These are phyloP conservation scores for Heliconius congener DNA, from an alignment of 1,140 invertebrate species.

Conservation along the genomic window DNA sequence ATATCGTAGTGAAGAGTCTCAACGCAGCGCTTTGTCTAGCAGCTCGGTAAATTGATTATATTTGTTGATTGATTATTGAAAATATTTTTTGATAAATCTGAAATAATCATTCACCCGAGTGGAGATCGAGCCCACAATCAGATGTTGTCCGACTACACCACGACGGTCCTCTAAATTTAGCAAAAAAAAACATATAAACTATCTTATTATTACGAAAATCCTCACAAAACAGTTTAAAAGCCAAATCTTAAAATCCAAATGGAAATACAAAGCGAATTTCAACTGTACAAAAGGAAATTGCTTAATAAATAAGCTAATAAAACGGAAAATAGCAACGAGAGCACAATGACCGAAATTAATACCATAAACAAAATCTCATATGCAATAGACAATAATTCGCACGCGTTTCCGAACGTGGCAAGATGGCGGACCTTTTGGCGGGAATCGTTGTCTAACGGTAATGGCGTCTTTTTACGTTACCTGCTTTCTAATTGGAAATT, in stretches of 20 bases:
- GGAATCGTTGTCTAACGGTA: slow-evolving; percentile 66
- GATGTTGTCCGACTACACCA: no score
- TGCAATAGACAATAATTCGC: slow-evolving; percentile 78
- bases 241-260: slow-evolving; percentile 22
- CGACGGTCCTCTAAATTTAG: neutral
- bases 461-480: slow-evolving; percentile 79
- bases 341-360: slow-evolving; percentile 76
- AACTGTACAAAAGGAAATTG: slow-evolving; percentile 51
- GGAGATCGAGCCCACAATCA: no score
- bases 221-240: slow-evolving; percentile 4
- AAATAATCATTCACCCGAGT: no score
- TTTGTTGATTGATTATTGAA: no score
- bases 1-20: no score
- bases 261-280: slow-evolving; percentile 32
- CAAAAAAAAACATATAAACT: slow-evolving; percentile 15
- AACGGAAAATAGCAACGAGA: slow-evolving; percentile 63
- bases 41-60: no score
- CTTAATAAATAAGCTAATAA: slow-evolving; percentile 55
- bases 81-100: no score
- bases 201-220: neutral
- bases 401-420: slow-evolving; percentile 70
- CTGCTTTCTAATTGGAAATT: slow-evolving; percentile 79
- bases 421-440: slow-evolving; percentile 75
- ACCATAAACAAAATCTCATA: slow-evolving; percentile 79
- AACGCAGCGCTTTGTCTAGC: no score